phyloP scores from a whole-genome alignment of 2,888 invertebrate species.

The Nycteola revayana region DNA sequence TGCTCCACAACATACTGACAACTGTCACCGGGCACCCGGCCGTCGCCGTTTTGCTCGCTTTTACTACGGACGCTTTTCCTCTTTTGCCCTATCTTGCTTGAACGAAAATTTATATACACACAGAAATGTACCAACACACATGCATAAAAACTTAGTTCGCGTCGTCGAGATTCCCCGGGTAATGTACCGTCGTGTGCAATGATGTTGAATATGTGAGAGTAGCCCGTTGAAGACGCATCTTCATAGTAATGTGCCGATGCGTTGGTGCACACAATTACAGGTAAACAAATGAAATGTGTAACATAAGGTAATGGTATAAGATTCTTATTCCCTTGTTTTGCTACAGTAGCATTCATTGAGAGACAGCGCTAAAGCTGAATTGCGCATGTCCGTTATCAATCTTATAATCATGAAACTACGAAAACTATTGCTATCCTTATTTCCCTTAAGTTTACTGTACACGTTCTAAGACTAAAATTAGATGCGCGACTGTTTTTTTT shows the following conservation, averaged over 20 bases:
- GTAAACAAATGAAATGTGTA: constrained; percentile 33
- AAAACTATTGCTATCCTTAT: constrained; percentile 73
- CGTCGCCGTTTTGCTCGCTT: constrained; percentile 65
- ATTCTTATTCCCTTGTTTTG: constrained; percentile 40
- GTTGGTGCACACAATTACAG: constrained; percentile 59
- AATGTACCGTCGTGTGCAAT: constrained; percentile 36
- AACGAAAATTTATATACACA: constrained; percentile 68
- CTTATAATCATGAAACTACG: constrained; percentile 59
- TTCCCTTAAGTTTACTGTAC: constrained; percentile 52
- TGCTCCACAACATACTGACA: constrained; percentile 66
- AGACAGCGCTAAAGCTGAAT: constrained; percentile 42
- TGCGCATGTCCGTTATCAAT: constrained; percentile 74
- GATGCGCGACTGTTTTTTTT: constrained; percentile 7
- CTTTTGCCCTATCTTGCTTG: constrained; percentile 72
- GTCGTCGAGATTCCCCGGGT: constrained; percentile 30
- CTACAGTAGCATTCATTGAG: constrained; percentile 48
- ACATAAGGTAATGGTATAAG: constrained; percentile 43
- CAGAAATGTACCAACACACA: constrained; percentile 59
- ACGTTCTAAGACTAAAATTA: constrained; percentile 7
- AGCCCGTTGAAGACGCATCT: constrained; percentile 54
- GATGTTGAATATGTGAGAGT: constrained; percentile 45
- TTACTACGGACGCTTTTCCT: constrained; percentile 68
- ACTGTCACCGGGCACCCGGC: constrained; percentile 59
- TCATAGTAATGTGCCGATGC: constrained; percentile 47
- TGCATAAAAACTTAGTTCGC: constrained; percentile 53